Base-by-base conservation (phyloP, 2,888 invertebrate genomes). In the Apocheima hispidaria region DNA sequence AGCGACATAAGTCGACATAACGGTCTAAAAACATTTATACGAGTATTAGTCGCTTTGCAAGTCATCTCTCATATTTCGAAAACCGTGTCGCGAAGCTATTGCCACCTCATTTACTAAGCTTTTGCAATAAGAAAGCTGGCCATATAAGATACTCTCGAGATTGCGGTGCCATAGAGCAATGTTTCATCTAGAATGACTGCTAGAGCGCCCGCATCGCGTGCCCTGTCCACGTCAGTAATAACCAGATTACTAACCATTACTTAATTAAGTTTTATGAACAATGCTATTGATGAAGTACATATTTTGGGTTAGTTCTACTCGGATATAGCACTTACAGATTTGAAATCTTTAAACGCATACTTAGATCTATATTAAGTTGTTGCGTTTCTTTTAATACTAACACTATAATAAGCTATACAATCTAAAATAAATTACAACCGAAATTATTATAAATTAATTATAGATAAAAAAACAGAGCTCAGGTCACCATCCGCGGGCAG, bases 151-250 rank as follows among this genome's bases (percentile, higher is more conserved):
- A 33, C 5, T 35, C 14, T 4, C n/a, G 14, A 6, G 2, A 2
- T 35, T 38, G 18, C 9, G 14, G 14, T 16, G 14, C 43, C 14
- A 44, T 5, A 26, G 26, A 23, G 14, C 44, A 16, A 26, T 9
- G 26, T 26, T 44, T 44, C 26, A 18, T 4, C 18, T 21, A 2
- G 5, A 20, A 12, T 20, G 3, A 0, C 41, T 12, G 5, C 16
- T 4, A 6, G 28, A 38, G 6, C 21, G 38, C 40, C 28, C 40
- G 51, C 40, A 35, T 54, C 35, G 53, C 53, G 33, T 53, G 43
- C 5, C 14, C 43, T 40, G 26, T 23, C 14, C 16, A 26, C 6
- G 16, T 44, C 44, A 53, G 10, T 10, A 41, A 23, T 9, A 35
- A 6, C 9, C 12, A 20, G n/a, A 2, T 28, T 10, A 4, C 35